Percentiles rank a stretch among this genome's conserved stretches.
Evolutionary conservation across 1,140 invertebrate genomes (phyloP).

Genomic region (Melipona quadrifasciata): DNA sequence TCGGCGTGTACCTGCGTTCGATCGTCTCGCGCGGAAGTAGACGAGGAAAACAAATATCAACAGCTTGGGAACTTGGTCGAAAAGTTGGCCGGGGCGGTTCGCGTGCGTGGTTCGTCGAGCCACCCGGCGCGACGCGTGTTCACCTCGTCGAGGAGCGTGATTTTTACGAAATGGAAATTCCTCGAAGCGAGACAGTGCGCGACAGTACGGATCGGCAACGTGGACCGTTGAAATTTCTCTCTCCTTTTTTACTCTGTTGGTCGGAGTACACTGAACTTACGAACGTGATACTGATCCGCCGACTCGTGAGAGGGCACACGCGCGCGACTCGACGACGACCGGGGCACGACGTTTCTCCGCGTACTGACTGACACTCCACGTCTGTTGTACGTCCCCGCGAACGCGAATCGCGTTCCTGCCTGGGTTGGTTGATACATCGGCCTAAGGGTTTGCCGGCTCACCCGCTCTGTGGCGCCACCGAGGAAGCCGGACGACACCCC

Average conservation of each 20-base stretch:
- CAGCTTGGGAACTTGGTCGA: slow-evolving; percentile 45
- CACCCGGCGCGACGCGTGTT: slow-evolving; percentile 27
- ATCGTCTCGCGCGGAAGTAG: slow-evolving; percentile 44
- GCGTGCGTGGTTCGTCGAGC: slow-evolving; percentile 19
- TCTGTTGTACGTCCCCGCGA: neutral
- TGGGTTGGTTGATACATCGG: slow-evolving; percentile 62
- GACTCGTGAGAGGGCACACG: slow-evolving; percentile 16
- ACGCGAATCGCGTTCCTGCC: slow-evolving; percentile 53
- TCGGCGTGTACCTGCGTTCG: slow-evolving; percentile 23
- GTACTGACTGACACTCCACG: slow-evolving; percentile 62
- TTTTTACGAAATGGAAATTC: neutral
- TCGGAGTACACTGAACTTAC: neutral
- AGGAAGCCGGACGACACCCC: slow-evolving; percentile 76
- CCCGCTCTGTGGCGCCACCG: slow-evolving; percentile 72
- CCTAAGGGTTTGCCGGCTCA: slow-evolving; percentile 58
- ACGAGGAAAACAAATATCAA: slow-evolving; percentile 55
- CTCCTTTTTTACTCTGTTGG: neutral
- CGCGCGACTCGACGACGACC: slow-evolving; percentile 18
- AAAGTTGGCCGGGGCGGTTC: neutral
- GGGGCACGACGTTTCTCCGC: slow-evolving; percentile 51
- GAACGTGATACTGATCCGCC: neutral
- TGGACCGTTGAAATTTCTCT: neutral
- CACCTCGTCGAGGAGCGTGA: neutral
- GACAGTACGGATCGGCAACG: neutral
- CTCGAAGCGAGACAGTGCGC: too few species aligned